These are phyloP conservation scores for Palythoa heliodiscus DNA, from an alignment of 92 coral and sea anemone species.

Conservation along the genomic window DNA sequence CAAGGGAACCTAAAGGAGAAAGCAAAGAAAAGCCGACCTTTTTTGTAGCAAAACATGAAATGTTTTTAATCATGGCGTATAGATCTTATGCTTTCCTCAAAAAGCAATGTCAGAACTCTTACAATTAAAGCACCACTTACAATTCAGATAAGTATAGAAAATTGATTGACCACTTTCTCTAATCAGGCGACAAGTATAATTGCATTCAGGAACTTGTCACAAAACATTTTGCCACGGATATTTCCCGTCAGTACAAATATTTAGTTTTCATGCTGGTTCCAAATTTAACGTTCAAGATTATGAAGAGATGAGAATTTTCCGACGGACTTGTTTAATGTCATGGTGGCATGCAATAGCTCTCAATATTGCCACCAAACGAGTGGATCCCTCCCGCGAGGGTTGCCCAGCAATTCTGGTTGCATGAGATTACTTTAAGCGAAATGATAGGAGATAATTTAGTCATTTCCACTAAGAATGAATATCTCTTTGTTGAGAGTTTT, in stretches of 20 bases:
- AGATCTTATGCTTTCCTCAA: background rate
- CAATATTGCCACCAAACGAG: background rate
- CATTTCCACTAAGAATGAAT: conserved; percentile 20
- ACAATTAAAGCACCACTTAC: background rate
- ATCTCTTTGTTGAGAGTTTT: conserved; percentile 63
- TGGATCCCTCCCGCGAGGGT: background rate
- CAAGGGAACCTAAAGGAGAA: background rate
- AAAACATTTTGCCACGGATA: conserved; percentile 13
- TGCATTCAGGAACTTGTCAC: conserved; percentile 31
- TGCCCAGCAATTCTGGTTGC: background rate
- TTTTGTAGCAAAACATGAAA: conserved; percentile 5
- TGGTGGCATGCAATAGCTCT: conserved; percentile 16
- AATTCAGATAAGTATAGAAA: background rate
- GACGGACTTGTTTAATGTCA: background rate
- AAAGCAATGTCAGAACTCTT: background rate
- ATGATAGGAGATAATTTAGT: conserved; percentile 7
- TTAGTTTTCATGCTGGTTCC: conserved; percentile 18
- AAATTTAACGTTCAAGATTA: conserved; percentile 20
- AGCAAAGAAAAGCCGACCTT: conserved; percentile 53
- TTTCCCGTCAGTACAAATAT: conserved; percentile 28
- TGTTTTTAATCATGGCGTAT: background rate
- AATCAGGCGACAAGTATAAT: conserved; percentile 30
- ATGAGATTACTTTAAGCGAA: background rate
- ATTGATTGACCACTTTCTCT: conserved; percentile 3
- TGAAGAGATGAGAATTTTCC: conserved; percentile 23